Evolutionary conservation across 2,888 invertebrate genomes (phyloP), one percentile per base, ranked within the genome.

Genomic region (Cephus sareptanus): DNA sequence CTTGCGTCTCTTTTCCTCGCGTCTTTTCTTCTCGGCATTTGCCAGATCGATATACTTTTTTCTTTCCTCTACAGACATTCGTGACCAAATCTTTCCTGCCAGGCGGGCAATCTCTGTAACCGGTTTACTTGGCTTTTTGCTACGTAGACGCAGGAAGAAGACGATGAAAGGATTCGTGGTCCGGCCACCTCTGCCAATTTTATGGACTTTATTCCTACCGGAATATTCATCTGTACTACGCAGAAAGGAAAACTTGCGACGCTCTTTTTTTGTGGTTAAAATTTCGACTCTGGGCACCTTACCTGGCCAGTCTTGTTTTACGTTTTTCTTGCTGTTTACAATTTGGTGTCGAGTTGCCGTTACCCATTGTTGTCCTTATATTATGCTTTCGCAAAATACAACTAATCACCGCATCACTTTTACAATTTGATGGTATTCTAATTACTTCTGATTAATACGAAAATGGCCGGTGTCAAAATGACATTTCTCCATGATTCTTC

Each of bases 101-200:
- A 87, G 80, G 9, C 87, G 81, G 0, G 91, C 91, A 23, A 91
- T 79, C 11, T 85, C 87, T 0, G 89, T 87, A 4, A 90, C 89
- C 4, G 70, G 86, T 11, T 86, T 83, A 3, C 84, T 85, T 0
- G 91, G 90, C 33, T 88, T 85, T 69, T 87, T 87, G 12, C 83
- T 85, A 4, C 87, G 85, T 71, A 91, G 78, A 40, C 86, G 81
- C 73, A 90, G 79, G 37, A 86, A 91, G 77, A 91, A 91, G 4
- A 90, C 85, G 34, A 91, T 82, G 74, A 90, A 91, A 0, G 91
- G 91, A 82, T 91, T 91, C 11, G 90, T 88, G 0, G 87, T 80
- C 2, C 86, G 81, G 13, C 76, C 77, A 23, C 76, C 75, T 68
- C 23, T 71, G 33, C 1, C 13, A 30, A 68, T 79, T 78, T 31